Evolutionary conservation across 2,113 vertebrate species (phyloP).

Genomic region (Pungitius pungitius): DNA sequence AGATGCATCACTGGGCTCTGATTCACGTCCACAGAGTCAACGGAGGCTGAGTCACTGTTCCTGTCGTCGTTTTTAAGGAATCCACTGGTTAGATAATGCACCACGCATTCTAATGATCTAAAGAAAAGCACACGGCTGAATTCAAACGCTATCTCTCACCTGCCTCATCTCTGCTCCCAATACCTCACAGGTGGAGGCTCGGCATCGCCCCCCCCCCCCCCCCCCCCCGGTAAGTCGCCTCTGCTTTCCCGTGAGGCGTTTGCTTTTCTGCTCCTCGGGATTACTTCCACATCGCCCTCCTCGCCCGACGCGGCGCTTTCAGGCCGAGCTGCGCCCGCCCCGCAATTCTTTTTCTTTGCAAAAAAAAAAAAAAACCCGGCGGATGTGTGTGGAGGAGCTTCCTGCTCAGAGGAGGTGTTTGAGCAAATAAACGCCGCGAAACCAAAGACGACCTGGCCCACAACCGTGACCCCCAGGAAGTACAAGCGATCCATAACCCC

Average conservation of each 20-base stretch:
- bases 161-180: not conserved
- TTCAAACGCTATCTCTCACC: not conserved
- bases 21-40: constrained; percentile 10
- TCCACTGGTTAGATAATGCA: not conserved
- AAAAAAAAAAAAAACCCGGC: too few species aligned
- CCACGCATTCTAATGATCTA: not conserved
- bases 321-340: not conserved
- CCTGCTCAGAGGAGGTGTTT: too few species aligned
- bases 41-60: constrained; percentile 3
- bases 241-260: constrained; percentile 32
- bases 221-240: constrained; percentile 2
- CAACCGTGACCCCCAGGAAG: too few species aligned
- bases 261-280: constrained; percentile 6
- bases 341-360: too few species aligned
- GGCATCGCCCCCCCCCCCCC: not conserved
- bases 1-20: constrained; percentile 10
- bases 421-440: too few species aligned
- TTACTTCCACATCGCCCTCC: not conserved
- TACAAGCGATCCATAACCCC: constrained; percentile 14
- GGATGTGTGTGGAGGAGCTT: too few species aligned
- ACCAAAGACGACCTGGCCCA: too few species aligned
- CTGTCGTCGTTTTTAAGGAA: not conserved
- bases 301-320: constrained; percentile 15
- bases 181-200: not conserved
- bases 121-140: not conserved